Conservation (phyloP, 2,888 invertebrate genomes). For the Dioctria linearis region DNA sequence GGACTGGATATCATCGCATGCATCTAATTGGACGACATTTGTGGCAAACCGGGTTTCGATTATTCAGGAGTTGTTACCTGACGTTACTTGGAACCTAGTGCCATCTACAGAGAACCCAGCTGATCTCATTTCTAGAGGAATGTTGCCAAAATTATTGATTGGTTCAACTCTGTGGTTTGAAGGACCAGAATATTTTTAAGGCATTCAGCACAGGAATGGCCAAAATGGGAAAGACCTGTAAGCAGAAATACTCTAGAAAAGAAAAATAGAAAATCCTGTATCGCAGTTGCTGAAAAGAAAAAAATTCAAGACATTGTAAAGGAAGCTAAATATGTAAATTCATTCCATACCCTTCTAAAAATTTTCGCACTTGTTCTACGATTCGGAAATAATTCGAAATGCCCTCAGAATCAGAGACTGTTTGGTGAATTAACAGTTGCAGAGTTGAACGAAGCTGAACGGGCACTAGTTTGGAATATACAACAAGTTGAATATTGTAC, state of each 20-base stretch:
- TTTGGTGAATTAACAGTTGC: no score
- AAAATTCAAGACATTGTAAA: background rate
- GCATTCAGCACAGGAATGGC: background rate
- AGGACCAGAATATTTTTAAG: background rate
- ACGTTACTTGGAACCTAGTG: background rate
- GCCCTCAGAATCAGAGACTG: background rate
- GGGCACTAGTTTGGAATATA: background rate
- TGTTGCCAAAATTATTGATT: background rate
- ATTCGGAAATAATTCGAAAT: background rate
- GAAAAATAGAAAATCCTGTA: background rate
- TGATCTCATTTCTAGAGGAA: background rate
- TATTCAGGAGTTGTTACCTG: background rate
- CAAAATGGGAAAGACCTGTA: background rate
- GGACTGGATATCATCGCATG: background rate
- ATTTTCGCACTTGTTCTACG: background rate
- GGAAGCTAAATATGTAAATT: background rate
- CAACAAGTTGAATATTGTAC: background rate
- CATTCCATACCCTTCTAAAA: background rate
- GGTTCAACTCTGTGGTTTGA: background rate
- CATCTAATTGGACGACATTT: background rate
- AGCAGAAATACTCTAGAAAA: background rate
- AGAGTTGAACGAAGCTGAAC: background rate
- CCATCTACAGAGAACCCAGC: background rate
- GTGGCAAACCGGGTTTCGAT: background rate
- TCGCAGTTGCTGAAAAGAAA: background rate